A percentile compares a stretch with the other conserved stretches of the same genome.
phyloP scores from a whole-genome alignment of 2,888 invertebrate genomes.

The Agrochola litura region DNA sequence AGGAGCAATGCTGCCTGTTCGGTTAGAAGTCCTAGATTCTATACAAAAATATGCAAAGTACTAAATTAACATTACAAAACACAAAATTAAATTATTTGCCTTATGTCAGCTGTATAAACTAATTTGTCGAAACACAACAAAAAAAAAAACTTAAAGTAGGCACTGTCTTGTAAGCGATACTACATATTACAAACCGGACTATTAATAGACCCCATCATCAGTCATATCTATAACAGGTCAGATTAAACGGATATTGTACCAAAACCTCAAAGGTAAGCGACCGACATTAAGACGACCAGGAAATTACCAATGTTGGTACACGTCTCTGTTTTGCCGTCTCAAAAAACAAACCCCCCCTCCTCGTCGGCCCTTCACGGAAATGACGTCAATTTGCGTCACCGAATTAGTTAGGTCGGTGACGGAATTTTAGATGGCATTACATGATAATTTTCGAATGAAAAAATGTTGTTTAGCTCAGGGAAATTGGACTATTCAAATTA shows the following conservation, averaged over 20 bases:
- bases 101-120: too few relatives aligned
- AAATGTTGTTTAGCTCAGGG: conserved; percentile 12
- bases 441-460: conserved; percentile 44
- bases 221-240: conserved; percentile 38
- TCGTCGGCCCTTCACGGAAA: conserved; percentile 63
- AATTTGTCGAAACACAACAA: too few relatives aligned
- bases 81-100: too few relatives aligned
- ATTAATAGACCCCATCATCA: conserved; percentile 16
- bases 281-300: conserved; percentile 63
- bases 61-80: too few relatives aligned
- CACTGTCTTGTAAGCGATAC: neutral
- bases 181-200: neutral
- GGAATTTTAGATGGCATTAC: conserved; percentile 59
- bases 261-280: conserved; percentile 50
- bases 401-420: conserved; percentile 61
- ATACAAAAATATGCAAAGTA: too few relatives aligned
- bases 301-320: conserved; percentile 66
- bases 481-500: conserved; percentile 37
- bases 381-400: conserved; percentile 68
- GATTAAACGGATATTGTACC: conserved; percentile 53
- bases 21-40: too few relatives aligned
- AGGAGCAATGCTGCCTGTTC: too few relatives aligned
- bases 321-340: conserved; percentile 50
- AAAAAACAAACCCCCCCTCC: conserved; percentile 61
- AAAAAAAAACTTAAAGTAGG: too few relatives aligned